These are phyloP conservation scores for Apodemus agrarius DNA, from an alignment of 2,797 vertebrate genomes.

Conservation along the genomic window DNA sequence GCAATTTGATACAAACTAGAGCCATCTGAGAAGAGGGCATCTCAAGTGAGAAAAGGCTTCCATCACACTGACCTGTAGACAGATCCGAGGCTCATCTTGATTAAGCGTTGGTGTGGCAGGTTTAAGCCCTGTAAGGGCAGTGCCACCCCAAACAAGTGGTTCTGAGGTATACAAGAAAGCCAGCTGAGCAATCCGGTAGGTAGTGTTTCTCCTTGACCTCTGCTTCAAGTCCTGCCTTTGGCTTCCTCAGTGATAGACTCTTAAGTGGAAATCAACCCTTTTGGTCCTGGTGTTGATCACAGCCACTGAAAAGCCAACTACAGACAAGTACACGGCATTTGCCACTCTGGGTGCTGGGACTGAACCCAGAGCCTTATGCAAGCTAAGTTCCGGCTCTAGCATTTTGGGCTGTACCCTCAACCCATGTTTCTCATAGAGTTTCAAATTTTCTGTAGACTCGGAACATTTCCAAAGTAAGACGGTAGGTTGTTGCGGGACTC, in stretches of 20 bases:
- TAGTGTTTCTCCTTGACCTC: not conserved
- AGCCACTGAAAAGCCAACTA: not conserved
- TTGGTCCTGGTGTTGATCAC: too few species aligned
- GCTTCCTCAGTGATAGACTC: not conserved
- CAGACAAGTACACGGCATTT: not conserved
- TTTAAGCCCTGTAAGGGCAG: not conserved
- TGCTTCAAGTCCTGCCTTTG: too few species aligned
- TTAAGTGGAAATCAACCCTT: not conserved
- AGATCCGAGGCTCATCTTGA: not conserved
- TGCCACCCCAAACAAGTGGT: not conserved
- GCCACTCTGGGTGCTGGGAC: not conserved
- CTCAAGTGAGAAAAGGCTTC: not conserved
- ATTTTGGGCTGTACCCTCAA: not conserved
- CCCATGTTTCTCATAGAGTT: not conserved
- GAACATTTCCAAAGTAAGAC: constrained; percentile 30
- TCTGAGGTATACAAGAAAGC: not conserved
- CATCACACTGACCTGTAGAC: not conserved
- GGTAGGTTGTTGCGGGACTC: not conserved
- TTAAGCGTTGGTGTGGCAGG: not conserved
- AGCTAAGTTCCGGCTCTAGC: too few species aligned
- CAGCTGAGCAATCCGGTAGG: not conserved
- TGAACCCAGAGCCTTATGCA: not conserved
- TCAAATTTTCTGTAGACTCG: not conserved
- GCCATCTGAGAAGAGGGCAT: not conserved
- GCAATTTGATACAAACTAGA: not conserved